phyloP scores from a whole-genome alignment of 2,888 invertebrate species.

The Caenorhabditis sinica region DNA sequence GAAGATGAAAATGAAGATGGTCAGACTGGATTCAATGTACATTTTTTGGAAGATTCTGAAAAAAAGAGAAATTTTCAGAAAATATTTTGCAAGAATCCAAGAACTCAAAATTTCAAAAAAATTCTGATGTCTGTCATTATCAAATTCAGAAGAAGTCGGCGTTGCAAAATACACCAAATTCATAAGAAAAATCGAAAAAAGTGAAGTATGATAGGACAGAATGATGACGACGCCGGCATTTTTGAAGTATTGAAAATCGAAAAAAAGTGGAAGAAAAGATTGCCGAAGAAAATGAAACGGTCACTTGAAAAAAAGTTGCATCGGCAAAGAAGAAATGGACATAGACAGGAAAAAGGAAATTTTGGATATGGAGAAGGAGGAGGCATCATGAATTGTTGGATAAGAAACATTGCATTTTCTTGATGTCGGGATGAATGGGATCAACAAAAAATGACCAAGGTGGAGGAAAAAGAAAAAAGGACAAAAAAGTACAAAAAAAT shows the following conservation, averaged over 20 bases:
- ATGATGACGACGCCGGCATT: slow-evolving; percentile 12
- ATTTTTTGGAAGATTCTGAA: slow-evolving; percentile 20
- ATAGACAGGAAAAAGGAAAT: background rate
- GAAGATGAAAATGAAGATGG: slow-evolving; percentile 14
- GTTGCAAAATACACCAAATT: no score
- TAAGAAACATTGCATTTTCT: background rate
- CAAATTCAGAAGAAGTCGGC: background rate
- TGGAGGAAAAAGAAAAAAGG: background rate
- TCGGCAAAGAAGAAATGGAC: no score
- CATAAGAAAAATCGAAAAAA: background rate
- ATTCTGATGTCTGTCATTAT: background rate
- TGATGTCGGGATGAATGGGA: slow-evolving; percentile 5
- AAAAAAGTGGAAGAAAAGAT: background rate
- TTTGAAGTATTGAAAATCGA: slow-evolving; percentile 13
- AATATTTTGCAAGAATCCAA: background rate
- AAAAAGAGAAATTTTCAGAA: background rate
- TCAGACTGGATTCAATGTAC: slow-evolving; percentile 24
- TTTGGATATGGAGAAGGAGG: background rate
- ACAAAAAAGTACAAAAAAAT: background rate
- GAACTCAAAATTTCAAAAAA: background rate
- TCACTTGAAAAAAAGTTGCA: slow-evolving; percentile 45
- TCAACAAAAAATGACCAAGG: slow-evolving; percentile 15
- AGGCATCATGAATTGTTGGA: background rate
- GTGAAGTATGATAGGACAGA: background rate
- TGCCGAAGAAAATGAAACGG: slow-evolving; percentile 47